Conservation (phyloP, 2,113 vertebrate genomes). For the Dascyllus trimaculatus region DNA sequence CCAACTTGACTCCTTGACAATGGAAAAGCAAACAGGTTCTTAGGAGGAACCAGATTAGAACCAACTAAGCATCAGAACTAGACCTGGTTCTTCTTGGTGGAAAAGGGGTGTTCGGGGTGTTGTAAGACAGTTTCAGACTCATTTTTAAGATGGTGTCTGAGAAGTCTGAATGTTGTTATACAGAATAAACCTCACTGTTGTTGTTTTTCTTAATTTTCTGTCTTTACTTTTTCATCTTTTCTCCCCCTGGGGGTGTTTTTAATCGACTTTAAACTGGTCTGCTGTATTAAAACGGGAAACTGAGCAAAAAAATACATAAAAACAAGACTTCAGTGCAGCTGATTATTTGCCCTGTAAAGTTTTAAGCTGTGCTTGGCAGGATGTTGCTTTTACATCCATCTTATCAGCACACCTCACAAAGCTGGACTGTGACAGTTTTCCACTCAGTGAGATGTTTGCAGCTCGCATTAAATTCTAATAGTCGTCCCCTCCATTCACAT, state of each 20-base stretch:
- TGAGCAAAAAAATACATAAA: background rate
- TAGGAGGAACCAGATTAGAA: no score
- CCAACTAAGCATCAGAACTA: no score
- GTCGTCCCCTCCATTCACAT: background rate
- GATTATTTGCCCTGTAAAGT: conserved; percentile 18
- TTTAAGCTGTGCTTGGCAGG: background rate
- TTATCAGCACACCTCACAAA: conserved; percentile 16
- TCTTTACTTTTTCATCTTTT: conserved; percentile 1
- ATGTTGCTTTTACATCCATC: conserved; percentile 3
- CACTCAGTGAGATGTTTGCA: background rate
- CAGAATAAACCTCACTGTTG: conserved; percentile 1
- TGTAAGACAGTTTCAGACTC: background rate
- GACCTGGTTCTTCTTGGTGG: no score
- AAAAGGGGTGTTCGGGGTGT: background rate
- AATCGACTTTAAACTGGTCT: conserved; percentile 16
- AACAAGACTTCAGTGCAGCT: background rate
- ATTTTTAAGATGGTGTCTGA: background rate
- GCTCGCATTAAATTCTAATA: no score
- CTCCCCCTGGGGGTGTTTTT: background rate
- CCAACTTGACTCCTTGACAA: no score
- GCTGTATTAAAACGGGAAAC: background rate
- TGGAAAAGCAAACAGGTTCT: no score
- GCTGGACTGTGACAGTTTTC: background rate
- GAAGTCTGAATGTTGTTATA: background rate
- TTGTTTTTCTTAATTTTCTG: background rate